phyloP scores from a whole-genome alignment of 1,140 invertebrate species.

The Drosophila sp. region DNA sequence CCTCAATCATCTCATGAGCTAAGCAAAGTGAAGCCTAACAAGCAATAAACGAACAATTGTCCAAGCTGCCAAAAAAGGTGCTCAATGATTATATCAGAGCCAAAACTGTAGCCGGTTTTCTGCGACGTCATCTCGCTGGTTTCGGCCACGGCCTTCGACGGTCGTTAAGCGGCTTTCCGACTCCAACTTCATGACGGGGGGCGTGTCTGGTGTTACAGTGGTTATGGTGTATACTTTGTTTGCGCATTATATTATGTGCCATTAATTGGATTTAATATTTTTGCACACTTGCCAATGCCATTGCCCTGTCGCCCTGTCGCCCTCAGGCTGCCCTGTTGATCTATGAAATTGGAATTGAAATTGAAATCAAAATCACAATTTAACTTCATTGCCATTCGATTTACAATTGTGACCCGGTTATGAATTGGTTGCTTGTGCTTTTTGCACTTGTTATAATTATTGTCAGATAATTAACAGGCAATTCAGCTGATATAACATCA shows the following conservation, averaged over 20 bases:
- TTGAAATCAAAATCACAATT: slow-evolving; percentile 33
- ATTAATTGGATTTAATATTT: slow-evolving; percentile 79
- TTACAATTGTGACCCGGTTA: slow-evolving; percentile 37
- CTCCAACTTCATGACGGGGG: slow-evolving; percentile 43
- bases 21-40: slow-evolving; percentile 46
- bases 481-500: slow-evolving; percentile 54
- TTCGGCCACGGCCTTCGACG: slow-evolving; percentile 52
- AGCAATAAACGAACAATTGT: slow-evolving; percentile 52
- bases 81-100: slow-evolving; percentile 40
- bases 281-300: slow-evolving; percentile 57
- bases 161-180: slow-evolving; percentile 47
- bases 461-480: slow-evolving; percentile 67
- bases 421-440: slow-evolving; percentile 8
- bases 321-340: slow-evolving; percentile 43
- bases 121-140: slow-evolving; percentile 58
- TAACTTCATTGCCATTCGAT: slow-evolving; percentile 45
- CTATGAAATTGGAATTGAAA: slow-evolving; percentile 30
- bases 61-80: slow-evolving; percentile 6
- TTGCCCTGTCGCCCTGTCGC: too few relatives aligned
- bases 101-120: slow-evolving; percentile 46
- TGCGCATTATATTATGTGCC: slow-evolving; percentile 58
- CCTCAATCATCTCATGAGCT: slow-evolving; percentile 17
- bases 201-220: slow-evolving; percentile 43
- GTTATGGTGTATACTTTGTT: slow-evolving; percentile 42
- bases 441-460: slow-evolving; percentile 70